Base-by-base conservation (phyloP, 92 coral and sea anemone genomes). In the Montipora capitata region DNA sequence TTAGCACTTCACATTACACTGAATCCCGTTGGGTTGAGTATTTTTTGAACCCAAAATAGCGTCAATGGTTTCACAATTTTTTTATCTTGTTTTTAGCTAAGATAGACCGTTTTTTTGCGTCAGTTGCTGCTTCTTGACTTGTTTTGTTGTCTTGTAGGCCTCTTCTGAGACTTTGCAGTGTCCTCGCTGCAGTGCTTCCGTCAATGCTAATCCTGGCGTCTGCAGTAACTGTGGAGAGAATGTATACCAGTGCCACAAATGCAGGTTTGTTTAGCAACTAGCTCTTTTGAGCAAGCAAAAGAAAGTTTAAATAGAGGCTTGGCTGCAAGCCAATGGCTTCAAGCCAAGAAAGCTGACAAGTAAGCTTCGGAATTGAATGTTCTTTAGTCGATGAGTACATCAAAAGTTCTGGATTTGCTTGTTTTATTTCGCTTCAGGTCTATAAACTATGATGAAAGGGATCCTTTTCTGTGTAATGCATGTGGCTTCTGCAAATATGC, bases 221-320 rank as follows among this genome's bases (percentile, higher is more conserved):
- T 97, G 99, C 87, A 96, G 99, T 78, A 97, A 97, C 84, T 97
- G 99, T 79, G 99, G 99, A 44, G 99, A 97, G 84, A 97, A 97
- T 79, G 99, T 97, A n/a, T 97, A 97, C 64, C 99, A 97, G 90
- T 97, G 99, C 20, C 99, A 97, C 91, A 97, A 97, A 85, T 97
- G 99, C 95, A 95, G 99, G 99, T 97, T 59, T 61, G 79, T 35
- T 80, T 35, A 10, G 18, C 35, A 8, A 10, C 41, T 48, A 15
- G 52, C 52, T 61, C 35, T 15, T 16, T 56, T 56, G 13, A 56
- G 13, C n/a, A 10, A 13, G 6, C 16, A 5, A 12, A 2, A 3
- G 35, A 1, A 27, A 12, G 65, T 12, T 5, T 3, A 3, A 14
- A 59, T 3, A 18, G 17, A 12, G 16, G 65, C 13, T 56, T 56